phyloP scores from a whole-genome alignment of 1,140 invertebrate species.

The Mesaphorura yosii region DNA sequence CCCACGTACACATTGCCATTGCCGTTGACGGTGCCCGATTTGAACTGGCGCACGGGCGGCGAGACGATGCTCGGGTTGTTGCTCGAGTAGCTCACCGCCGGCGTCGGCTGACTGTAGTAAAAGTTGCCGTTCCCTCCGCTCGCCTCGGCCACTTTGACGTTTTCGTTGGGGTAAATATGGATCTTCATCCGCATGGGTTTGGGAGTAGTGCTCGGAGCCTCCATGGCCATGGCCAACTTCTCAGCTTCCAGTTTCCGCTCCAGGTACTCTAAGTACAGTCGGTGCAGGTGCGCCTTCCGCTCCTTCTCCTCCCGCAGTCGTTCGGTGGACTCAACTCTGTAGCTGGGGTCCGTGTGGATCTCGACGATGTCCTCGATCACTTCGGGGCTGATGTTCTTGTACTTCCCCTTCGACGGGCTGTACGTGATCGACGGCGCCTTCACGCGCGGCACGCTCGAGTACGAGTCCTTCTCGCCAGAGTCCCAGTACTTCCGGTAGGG shows the following conservation, averaged over 20 bases:
- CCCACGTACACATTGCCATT: too few species aligned
- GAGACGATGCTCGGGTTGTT: not conserved
- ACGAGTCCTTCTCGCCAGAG: not conserved
- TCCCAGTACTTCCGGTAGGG: not conserved
- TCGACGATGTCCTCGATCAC: constrained; percentile 25
- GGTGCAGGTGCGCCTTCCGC: constrained; percentile 17
- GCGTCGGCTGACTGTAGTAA: not conserved
- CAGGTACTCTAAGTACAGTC: constrained; percentile 27
- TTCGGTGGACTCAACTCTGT: not conserved
- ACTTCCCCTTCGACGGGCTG: not conserved
- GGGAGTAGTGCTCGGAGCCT: not conserved
- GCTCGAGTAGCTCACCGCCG: not conserved
- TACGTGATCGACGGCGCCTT: not conserved
- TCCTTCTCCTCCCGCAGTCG: constrained; percentile 2
- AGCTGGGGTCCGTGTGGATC: constrained; percentile 20
- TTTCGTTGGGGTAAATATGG: constrained; percentile 31
- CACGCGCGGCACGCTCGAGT: not conserved
- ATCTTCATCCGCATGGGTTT: constrained; percentile 31
- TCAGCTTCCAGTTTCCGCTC: constrained; percentile 25
- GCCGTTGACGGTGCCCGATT: not conserved
- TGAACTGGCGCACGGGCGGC: not conserved
- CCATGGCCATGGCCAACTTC: not conserved
- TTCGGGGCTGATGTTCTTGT: not conserved
- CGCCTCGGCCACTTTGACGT: not conserved
- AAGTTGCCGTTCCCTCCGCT: not conserved